Evolutionary conservation across 2,888 invertebrate species (phyloP), one percentile per base, ranked within the genome.

Genomic region (Ctena decussata): DNA sequence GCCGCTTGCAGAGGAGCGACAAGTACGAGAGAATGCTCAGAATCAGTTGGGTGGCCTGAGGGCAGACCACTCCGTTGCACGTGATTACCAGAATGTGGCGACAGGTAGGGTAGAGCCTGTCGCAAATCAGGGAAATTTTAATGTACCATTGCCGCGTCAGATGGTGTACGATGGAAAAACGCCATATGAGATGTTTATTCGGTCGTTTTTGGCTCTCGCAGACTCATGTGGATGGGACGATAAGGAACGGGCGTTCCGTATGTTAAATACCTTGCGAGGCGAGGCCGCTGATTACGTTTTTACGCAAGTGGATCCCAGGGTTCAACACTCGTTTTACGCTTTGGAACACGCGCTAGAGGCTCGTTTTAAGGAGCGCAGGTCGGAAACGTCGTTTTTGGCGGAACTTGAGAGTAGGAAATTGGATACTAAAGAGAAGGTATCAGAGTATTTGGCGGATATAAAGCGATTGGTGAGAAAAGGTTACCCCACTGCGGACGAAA

Each of bases 381-480:
- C 81, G 18, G 53, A 32, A 27, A 37, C 71, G 11, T 71, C 71
- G n/a, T 86, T 79, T 57, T 24, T 84, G 30, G 41, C 75, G 0
- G 79, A 86, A 46, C 39, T 86, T 21, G 86, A 86, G 39, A 69
- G n/a, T 24, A 44, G 84, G 12, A 81, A 76, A 53, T 35, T 86
- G n/a, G 24, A 32, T 44, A 30, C 39, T 27, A 73, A 70, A 15
- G 86, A 81, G 65, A 70, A 78, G n/a, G 39, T 71, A 27, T n/a
- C 71, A 5, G 71, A 71, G 27, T 86, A 81, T 79, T 73, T 79
- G 18, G 65, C 84, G 24, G 86, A 84, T 32, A 80, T 85, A 12
- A 70, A 77, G 27, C 41, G 53, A 5, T 72, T 85, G 15, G 75
- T 84, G 11, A 21, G 57, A 6, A 80, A 80, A 39, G 46, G 84